Conservation (phyloP, 2,113 vertebrate genomes). For the Myanophis thanlyinensis region DNA sequence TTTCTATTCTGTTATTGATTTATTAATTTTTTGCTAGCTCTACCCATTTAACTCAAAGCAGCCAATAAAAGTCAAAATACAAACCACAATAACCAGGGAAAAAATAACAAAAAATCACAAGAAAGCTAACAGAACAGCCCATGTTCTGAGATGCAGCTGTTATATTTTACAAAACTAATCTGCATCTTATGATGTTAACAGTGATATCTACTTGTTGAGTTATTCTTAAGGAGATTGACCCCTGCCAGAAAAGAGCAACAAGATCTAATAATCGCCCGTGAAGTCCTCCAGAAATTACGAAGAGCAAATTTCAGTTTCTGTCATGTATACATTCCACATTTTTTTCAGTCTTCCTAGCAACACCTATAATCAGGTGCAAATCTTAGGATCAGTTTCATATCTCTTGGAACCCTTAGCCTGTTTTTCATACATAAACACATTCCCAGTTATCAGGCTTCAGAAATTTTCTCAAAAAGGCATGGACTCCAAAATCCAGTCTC, state of each 20-base stretch:
- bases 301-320: not conserved
- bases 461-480: not conserved
- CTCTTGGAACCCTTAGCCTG: not conserved
- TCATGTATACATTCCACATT: not conserved
- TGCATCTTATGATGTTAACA: not conserved
- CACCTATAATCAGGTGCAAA: not conserved
- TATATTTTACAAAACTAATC: not conserved
- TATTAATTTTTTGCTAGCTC: not conserved
- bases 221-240: not conserved
- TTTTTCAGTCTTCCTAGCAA: not conserved
- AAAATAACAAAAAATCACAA: not conserved
- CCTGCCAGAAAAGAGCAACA: not conserved
- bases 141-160: not conserved
- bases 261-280: not conserved
- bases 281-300: not conserved
- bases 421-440: not conserved
- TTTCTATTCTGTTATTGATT: not conserved
- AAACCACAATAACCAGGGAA: not conserved
- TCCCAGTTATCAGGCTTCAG: too few relatives aligned
- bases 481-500: not conserved
- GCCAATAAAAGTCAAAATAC: not conserved
- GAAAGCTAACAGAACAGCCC: not conserved
- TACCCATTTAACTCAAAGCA: not conserved
- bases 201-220: not conserved
- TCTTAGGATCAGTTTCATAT: not conserved